These are phyloP conservation scores for Actenoides lindsayi DNA, from an alignment of 2,113 vertebrate species.

Conservation along the genomic window DNA sequence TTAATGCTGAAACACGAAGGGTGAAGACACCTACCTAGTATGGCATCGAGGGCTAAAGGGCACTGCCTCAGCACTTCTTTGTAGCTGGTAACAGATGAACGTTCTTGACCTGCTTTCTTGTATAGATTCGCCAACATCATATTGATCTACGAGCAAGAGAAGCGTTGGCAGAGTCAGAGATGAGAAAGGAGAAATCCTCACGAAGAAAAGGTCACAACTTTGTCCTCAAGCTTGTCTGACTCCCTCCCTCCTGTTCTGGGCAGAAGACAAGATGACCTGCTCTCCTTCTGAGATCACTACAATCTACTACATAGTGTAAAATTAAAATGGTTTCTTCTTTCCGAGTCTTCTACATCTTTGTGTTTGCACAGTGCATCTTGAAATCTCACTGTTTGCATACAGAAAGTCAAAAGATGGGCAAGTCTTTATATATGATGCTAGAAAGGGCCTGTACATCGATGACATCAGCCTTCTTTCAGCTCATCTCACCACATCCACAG, in stretches of 20 bases:
- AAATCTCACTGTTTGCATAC: background rate
- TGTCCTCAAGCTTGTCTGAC: background rate
- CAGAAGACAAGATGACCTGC: background rate
- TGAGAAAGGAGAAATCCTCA: background rate
- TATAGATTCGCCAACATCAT: constrained; percentile 99
- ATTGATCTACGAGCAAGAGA: constrained; percentile 86
- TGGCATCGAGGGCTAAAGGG: constrained; percentile 94
- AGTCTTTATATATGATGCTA: background rate
- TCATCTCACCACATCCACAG: background rate
- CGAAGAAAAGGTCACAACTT: background rate
- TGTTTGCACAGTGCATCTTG: background rate
- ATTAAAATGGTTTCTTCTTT: background rate
- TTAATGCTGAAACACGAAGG: background rate
- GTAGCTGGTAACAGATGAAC: constrained; percentile 96
- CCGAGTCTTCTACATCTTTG: background rate
- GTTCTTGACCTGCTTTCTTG: constrained; percentile 96
- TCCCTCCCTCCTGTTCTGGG: background rate
- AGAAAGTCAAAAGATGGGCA: background rate
- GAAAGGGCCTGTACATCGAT: background rate
- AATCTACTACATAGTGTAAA: rapidly evolving
- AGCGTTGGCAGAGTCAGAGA: background rate
- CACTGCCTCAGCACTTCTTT: constrained; percentile 98
- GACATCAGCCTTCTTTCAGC: background rate
- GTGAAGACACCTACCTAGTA: constrained; percentile 82
- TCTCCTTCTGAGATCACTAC: background rate